Percentiles rank a stretch among this genome's conserved stretches.
Evolutionary conservation across 2,113 vertebrate species (phyloP).

Genomic region (Lophochroa leadbeateri): DNA sequence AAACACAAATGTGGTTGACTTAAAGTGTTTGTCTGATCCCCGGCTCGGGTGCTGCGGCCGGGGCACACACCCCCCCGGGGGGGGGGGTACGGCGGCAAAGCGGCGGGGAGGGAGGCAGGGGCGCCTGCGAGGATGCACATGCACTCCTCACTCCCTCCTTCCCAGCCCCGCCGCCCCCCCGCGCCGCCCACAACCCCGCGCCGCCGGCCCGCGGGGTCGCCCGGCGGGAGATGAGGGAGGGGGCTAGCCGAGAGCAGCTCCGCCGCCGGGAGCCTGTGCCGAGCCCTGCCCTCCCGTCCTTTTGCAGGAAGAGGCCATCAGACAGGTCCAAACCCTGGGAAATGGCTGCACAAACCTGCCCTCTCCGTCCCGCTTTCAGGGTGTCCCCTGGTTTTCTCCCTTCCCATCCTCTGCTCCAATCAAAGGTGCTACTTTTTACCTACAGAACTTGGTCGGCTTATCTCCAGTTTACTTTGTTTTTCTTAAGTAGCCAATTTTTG

Average conservation of each 20-base stretch:
- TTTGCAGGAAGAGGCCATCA: neutral
- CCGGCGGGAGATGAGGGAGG: neutral
- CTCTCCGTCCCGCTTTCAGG: neutral
- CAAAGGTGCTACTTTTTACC: neutral
- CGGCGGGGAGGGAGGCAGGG: too few species aligned
- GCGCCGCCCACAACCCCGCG: neutral
- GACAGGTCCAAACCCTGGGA: neutral
- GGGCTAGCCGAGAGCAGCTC: neutral
- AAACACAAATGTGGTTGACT: too few species aligned
- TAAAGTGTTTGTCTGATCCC: too few species aligned
- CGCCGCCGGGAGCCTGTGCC: neutral
- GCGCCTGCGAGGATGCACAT: constrained; percentile 51
- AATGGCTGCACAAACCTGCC: neutral
- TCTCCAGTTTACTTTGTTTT: neutral
- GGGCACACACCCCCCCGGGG: too few species aligned
- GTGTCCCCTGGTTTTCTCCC: neutral
- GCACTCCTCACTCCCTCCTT: constrained; percentile 62
- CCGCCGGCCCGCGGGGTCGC: neutral
- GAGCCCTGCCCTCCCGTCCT: neutral
- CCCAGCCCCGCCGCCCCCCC: neutral
- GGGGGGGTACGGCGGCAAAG: too few species aligned
- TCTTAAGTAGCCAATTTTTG: neutral
- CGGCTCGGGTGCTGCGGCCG: too few species aligned
- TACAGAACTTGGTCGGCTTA: neutral
- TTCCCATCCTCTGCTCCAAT: neutral